These are phyloP conservation scores for Melanotaenia duboulayi DNA, from an alignment of 2,113 vertebrate species.

Conservation along the genomic window DNA sequence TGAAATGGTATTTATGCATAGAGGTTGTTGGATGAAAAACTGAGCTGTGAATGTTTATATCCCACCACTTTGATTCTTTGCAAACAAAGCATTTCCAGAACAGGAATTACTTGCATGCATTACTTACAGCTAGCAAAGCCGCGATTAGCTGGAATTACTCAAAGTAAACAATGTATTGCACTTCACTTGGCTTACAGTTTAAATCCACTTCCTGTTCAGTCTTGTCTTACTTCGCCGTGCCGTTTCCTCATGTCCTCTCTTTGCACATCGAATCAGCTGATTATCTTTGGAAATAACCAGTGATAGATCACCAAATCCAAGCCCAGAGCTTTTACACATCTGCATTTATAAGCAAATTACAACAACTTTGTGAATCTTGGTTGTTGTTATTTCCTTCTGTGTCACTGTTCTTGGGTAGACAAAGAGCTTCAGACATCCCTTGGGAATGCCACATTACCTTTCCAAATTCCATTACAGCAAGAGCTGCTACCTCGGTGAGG, in stretches of 20 bases:
- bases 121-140: conserved; percentile 61
- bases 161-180: conserved; percentile 47
- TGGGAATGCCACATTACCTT: conserved; percentile 61
- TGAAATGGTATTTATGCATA: conserved; percentile 48
- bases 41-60: conserved; percentile 36
- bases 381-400: conserved; percentile 11
- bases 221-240: not conserved
- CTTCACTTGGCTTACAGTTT: conserved; percentile 33
- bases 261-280: not conserved
- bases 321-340: not conserved
- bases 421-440: conserved; percentile 38
- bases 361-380: conserved; percentile 8
- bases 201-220: not conserved
- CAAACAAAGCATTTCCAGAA: conserved; percentile 51
- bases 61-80: conserved; percentile 47
- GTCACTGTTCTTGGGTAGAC: conserved; percentile 25
- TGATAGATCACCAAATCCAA: not conserved
- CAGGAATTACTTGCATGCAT: conserved; percentile 51
- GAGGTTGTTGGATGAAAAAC: conserved; percentile 36
- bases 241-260: conserved; percentile 1
- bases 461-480: conserved; percentile 67
- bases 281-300: not conserved
- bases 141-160: conserved; percentile 62
- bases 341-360: not conserved
- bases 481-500: conserved; percentile 62